Evolutionary conservation across 2,797 vertebrate genomes (phyloP).

Genomic region (Diplodus sargus): DNA sequence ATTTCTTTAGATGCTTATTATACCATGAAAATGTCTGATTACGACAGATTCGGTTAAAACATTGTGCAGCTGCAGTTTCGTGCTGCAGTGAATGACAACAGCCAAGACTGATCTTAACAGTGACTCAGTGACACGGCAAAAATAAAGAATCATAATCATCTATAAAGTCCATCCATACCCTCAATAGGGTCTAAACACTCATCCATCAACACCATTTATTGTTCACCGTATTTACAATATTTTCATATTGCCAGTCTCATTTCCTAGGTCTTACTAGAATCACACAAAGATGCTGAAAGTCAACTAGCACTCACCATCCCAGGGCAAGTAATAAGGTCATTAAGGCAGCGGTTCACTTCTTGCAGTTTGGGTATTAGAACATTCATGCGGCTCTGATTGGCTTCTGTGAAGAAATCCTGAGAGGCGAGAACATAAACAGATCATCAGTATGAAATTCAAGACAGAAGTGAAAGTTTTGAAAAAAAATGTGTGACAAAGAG

Average conservation of each 20-base stretch:
- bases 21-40: too few relatives aligned
- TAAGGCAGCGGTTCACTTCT: slow-evolving; percentile 92
- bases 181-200: not conserved
- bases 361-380: slow-evolving; percentile 91
- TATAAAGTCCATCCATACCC: not conserved
- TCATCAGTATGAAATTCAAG: not conserved
- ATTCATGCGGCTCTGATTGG: slow-evolving; percentile 83
- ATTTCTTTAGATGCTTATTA: too few relatives aligned
- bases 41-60: too few relatives aligned
- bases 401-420: slow-evolving; percentile 88
- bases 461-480: not conserved
- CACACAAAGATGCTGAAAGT: not conserved
- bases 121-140: too few relatives aligned
- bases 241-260: not conserved
- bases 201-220: not conserved
- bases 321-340: slow-evolving; percentile 88
- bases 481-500: not conserved
- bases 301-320: slow-evolving; percentile 83
- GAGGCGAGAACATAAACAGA: slow-evolving; percentile 20
- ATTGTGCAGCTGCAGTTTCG: too few relatives aligned
- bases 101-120: too few relatives aligned
- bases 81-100: too few relatives aligned
- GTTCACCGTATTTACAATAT: not conserved
- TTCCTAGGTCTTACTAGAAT: not conserved
- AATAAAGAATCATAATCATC: not conserved